A percentile compares a stretch with the other conserved stretches of the same genome.
Evolutionary conservation across 2,797 vertebrate genomes (phyloP).

Genomic region (Amblyopsis hoosieri): DNA sequence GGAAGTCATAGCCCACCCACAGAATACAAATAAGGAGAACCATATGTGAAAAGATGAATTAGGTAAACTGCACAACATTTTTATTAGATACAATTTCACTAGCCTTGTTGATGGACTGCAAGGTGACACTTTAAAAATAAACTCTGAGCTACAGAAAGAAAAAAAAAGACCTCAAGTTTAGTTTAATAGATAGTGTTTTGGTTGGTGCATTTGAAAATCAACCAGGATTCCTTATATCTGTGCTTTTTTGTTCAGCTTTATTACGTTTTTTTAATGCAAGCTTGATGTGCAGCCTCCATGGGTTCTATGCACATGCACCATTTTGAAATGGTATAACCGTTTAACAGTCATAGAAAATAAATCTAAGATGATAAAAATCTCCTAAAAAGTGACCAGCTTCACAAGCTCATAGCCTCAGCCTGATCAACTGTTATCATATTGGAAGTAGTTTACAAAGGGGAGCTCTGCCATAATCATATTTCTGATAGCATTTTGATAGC

Average conservation of each 20-base stretch:
- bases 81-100: conserved; percentile 83
- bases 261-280: too few species aligned
- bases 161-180: conserved; percentile 56
- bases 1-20: conserved; percentile 79
- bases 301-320: too few species aligned
- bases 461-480: not conserved
- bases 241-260: too few species aligned
- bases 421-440: not conserved
- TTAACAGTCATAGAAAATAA: too few species aligned
- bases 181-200: conserved; percentile 10
- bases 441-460: not conserved
- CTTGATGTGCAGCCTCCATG: too few species aligned
- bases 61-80: conserved; percentile 86
- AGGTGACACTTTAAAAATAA: conserved; percentile 82
- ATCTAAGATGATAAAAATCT: not conserved
- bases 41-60: conserved; percentile 82
- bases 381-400: not conserved
- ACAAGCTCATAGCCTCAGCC: not conserved
- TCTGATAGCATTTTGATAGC: not conserved
- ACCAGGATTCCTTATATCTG: too few species aligned
- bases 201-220: too few species aligned
- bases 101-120: conserved; percentile 76
- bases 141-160: conserved; percentile 49
- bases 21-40: conserved; percentile 77
- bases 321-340: too few species aligned